A percentile compares a stretch with the other conserved stretches of the same genome.
Evolutionary conservation across 2,113 vertebrate species (phyloP).

Genomic region (Peucedramus taeniatus): DNA sequence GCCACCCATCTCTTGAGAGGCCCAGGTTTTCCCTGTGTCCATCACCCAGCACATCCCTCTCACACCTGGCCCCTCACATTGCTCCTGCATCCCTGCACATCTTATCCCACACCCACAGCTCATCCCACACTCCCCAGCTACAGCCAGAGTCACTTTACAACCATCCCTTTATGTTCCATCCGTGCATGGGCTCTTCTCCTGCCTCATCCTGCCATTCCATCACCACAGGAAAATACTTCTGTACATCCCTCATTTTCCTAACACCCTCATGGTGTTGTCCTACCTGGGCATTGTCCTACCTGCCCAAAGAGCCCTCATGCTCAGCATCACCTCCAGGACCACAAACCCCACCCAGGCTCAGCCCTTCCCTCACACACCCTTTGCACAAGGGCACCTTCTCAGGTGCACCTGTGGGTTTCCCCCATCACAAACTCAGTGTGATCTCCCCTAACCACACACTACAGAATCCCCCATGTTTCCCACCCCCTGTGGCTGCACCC

Average conservation of each 20-base stretch:
- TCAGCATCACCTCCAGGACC: background rate
- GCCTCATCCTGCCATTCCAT: background rate
- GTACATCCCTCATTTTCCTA: background rate
- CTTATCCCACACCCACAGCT: background rate
- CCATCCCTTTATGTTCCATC: accelerated
- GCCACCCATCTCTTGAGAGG: background rate
- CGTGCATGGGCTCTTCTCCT: accelerated
- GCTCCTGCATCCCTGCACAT: background rate
- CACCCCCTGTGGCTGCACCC: background rate
- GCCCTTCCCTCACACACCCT: background rate
- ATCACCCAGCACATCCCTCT: accelerated
- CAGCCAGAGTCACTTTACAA: background rate
- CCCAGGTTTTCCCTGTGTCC: background rate
- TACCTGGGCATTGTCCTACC: background rate
- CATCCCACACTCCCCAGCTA: accelerated
- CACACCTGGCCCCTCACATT: background rate
- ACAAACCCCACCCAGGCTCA: background rate
- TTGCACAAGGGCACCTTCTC: background rate
- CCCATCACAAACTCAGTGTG: accelerated
- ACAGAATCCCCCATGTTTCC: accelerated
- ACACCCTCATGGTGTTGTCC: background rate
- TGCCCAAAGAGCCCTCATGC: accelerated
- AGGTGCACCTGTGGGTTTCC: background rate
- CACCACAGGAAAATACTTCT: background rate
- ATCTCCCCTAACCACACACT: accelerated